Conservation (phyloP, 2,113 vertebrate genomes). For the Gambusia affinis region DNA sequence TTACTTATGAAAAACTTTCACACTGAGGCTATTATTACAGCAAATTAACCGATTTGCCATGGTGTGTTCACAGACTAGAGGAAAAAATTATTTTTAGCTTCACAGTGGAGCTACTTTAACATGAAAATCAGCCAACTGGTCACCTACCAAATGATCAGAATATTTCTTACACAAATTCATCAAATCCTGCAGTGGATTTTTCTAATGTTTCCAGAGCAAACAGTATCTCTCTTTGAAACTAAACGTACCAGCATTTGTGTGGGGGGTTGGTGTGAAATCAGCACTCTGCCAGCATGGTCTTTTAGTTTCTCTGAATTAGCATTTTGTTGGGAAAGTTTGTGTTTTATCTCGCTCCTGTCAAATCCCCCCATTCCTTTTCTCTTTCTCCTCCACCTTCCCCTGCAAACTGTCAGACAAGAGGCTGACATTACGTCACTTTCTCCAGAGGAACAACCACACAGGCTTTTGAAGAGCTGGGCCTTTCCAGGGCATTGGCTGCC, state of each 20-base stretch:
- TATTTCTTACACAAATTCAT: not conserved
- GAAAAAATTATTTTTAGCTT: not conserved
- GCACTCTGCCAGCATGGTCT: constrained; percentile 2
- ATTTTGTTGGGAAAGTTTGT: constrained; percentile 38
- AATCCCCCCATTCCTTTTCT: not conserved
- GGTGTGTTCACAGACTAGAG: not conserved
- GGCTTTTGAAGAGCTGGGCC: constrained; percentile 60
- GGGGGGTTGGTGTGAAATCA: constrained; percentile 8
- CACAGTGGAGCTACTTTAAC: not conserved
- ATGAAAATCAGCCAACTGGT: not conserved
- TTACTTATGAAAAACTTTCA: not conserved
- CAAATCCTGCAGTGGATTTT: no score
- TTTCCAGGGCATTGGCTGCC: constrained; percentile 57
- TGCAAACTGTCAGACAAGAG: constrained; percentile 50
- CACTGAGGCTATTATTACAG: no score
- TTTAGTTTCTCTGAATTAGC: constrained; percentile 33
- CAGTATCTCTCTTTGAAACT: not conserved
- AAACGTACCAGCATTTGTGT: constrained; percentile 19
- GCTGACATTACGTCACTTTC: constrained; percentile 68
- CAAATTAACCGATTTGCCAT: no score
- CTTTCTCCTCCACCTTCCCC: constrained; percentile 25
- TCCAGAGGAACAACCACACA: constrained; percentile 58
- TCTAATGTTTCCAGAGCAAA: not conserved
- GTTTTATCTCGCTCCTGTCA: constrained; percentile 43
- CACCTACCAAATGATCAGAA: not conserved